These are phyloP conservation scores for Apeira syringaria DNA, from an alignment of 2,888 invertebrate species.

Conservation along the genomic window DNA sequence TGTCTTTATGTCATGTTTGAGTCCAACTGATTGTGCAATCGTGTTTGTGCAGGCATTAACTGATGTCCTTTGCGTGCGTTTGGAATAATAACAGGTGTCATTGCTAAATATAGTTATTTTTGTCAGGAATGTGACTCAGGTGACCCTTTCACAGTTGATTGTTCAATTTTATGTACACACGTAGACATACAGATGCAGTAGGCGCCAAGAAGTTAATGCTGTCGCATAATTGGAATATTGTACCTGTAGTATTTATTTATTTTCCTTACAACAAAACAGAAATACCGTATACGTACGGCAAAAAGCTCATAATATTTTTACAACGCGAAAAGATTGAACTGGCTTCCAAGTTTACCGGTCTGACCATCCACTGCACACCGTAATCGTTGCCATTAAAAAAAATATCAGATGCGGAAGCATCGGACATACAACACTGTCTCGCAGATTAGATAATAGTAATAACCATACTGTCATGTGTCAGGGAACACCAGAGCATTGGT, in stretches of 20 bases:
- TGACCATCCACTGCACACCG: slow-evolving; percentile 18
- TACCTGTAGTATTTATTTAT: no score
- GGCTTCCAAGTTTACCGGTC: slow-evolving; percentile 1
- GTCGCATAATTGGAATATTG: no score
- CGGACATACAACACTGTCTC: slow-evolving; percentile 60
- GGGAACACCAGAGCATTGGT: slow-evolving; percentile 75
- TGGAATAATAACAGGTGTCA: slow-evolving; percentile 2
- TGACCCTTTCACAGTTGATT: neutral
- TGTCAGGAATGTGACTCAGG: neutral
- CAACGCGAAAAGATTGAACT: neutral
- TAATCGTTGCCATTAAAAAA: slow-evolving; percentile 19
- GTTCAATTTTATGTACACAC: no score
- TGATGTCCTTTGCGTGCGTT: slow-evolving; percentile 47
- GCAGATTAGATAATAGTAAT: neutral
- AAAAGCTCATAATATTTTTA: neutral
- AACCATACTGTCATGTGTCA: slow-evolving; percentile 71
- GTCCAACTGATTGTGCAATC: slow-evolving; percentile 62
- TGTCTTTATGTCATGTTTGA: slow-evolving; percentile 41
- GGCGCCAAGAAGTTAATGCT: no score
- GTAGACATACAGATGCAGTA: no score
- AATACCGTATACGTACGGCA: no score
- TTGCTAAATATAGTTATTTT: neutral
- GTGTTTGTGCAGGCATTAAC: slow-evolving; percentile 40
- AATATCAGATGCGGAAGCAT: slow-evolving; percentile 61
- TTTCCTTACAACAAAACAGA: no score